Percentiles rank a stretch among this genome's conserved stretches.
These are phyloP conservation scores for Drosophila borborema DNA, from an alignment of 2,888 invertebrate species.

Conservation along the genomic window DNA sequence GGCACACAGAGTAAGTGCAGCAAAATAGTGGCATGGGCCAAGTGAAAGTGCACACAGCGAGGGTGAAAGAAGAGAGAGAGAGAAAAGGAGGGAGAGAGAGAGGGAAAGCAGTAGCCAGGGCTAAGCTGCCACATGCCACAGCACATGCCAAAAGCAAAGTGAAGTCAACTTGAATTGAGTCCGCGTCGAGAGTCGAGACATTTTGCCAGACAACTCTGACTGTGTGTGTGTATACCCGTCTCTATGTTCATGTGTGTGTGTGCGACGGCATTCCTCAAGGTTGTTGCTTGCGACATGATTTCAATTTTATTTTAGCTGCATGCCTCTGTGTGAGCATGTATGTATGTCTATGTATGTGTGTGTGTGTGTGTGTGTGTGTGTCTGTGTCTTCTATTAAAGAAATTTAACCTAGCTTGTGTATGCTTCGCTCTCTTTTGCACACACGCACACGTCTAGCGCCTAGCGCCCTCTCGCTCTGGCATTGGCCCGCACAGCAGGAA, in stretches of 20 bases:
- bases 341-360: constrained; percentile 20
- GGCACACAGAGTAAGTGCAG: constrained; percentile 59
- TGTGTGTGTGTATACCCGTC: constrained; percentile 25
- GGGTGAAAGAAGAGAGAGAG: background rate
- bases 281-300: constrained; percentile 76
- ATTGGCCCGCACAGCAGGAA: constrained; percentile 58
- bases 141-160: constrained; percentile 44
- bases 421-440: constrained; percentile 8
- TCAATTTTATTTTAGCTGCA: constrained; percentile 74
- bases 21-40: constrained; percentile 19
- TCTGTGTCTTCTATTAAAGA: constrained; percentile 63
- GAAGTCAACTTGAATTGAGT: constrained; percentile 61
- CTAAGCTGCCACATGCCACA: constrained; percentile 32
- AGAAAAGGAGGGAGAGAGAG: background rate
- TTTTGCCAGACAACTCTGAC: constrained; percentile 72
- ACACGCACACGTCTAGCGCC: background rate
- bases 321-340: constrained; percentile 25
- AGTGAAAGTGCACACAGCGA: constrained; percentile 71
- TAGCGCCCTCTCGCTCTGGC: constrained; percentile 2
- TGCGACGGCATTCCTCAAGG: constrained; percentile 83
- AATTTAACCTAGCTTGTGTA: constrained; percentile 48
- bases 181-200: constrained; percentile 75
- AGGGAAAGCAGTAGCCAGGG: constrained; percentile 3
- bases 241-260: constrained; percentile 32
- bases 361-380: constrained; percentile 20